phyloP scores from a whole-genome alignment of 2,888 invertebrate genomes.

The Drosophila neotestacea region DNA sequence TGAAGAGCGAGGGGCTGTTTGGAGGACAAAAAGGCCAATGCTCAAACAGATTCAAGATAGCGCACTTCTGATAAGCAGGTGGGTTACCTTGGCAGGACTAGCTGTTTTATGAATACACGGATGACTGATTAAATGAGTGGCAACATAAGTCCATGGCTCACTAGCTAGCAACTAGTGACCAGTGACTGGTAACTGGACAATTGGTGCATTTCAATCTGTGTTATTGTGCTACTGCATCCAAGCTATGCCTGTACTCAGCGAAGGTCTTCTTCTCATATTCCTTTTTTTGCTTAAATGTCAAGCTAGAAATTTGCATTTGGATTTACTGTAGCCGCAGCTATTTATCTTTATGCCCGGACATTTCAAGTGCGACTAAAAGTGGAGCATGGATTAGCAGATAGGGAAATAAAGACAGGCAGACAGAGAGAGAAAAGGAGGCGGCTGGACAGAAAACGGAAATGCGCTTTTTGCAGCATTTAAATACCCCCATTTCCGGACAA shows the following conservation, averaged over 20 bases:
- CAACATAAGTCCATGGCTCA: slow-evolving; percentile 32
- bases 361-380: slow-evolving; percentile 61
- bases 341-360: slow-evolving; percentile 59
- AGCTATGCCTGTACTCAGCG: slow-evolving; percentile 49
- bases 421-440: background rate
- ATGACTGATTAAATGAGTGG: slow-evolving; percentile 63
- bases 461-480: slow-evolving; percentile 76
- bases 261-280: slow-evolving; percentile 19
- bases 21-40: slow-evolving; percentile 55
- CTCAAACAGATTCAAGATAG: slow-evolving; percentile 48
- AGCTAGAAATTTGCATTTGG: slow-evolving; percentile 61
- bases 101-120: slow-evolving; percentile 38
- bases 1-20: slow-evolving; percentile 33
- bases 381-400: slow-evolving; percentile 28
- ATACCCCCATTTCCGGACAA: slow-evolving; percentile 67
- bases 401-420: background rate
- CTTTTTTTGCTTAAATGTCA: slow-evolving; percentile 67
- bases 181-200: slow-evolving; percentile 6
- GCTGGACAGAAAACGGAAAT: slow-evolving; percentile 61
- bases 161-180: slow-evolving; percentile 11
- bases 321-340: slow-evolving; percentile 59
- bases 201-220: slow-evolving; percentile 2
- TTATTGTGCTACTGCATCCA: slow-evolving; percentile 15
- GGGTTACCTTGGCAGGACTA: slow-evolving; percentile 38
- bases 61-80: slow-evolving; percentile 65